Conservation (phyloP, 2,113 vertebrate genomes). For the Albula glossodonta region DNA sequence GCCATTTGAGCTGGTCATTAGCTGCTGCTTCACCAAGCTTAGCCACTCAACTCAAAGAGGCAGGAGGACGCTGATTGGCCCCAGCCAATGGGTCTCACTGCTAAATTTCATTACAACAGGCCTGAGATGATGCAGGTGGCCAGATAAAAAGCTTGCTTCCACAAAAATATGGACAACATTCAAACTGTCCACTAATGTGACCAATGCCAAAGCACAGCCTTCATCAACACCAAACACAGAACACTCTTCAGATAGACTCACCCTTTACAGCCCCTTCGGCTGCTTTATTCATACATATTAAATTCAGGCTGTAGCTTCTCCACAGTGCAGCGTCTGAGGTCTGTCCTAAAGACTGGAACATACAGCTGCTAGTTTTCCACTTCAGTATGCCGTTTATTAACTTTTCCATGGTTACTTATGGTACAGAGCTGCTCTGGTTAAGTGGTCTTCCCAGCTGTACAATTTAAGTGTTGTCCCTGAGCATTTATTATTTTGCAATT, state of each 20-base stretch:
- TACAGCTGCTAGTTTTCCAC: not conserved
- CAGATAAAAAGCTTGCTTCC: not conserved
- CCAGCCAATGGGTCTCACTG: not conserved
- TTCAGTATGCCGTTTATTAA: not conserved
- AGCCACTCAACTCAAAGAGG: not conserved
- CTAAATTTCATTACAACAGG: not conserved
- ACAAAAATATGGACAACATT: not conserved
- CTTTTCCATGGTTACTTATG: not conserved
- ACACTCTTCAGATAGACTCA: not conserved
- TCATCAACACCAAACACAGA: not conserved
- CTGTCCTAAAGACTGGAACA: not conserved
- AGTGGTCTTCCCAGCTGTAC: not conserved
- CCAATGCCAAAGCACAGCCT: not conserved
- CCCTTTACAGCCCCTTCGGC: not conserved
- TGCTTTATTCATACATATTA: not conserved
- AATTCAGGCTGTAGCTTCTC: not conserved
- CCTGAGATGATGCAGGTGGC: not conserved
- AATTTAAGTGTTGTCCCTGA: not conserved
- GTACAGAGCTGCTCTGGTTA: not conserved
- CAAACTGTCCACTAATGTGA: not conserved
- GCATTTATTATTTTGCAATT: too few relatives aligned
- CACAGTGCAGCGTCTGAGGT: not conserved
- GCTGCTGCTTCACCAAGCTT: not conserved
- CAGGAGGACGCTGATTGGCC: not conserved
- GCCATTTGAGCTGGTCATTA: not conserved